Conservation (phyloP, 2,888 invertebrate genomes). For the Epistrophe grossulariae region DNA sequence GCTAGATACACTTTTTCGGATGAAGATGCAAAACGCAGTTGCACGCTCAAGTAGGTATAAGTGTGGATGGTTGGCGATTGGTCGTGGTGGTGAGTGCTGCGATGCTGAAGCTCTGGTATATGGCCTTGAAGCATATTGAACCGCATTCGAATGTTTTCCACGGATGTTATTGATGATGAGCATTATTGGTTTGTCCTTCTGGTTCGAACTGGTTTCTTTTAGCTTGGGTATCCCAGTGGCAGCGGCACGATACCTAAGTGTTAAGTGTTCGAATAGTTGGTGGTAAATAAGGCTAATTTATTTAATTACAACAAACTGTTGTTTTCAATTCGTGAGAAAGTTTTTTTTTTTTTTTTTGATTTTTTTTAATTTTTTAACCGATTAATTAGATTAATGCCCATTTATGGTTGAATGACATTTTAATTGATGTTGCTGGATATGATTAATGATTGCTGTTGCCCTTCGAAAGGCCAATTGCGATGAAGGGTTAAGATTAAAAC, state of each 20-base stretch:
- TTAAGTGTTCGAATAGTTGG: neutral
- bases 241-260: neutral
- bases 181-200: constrained; percentile 60
- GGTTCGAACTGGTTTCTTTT: constrained; percentile 22
- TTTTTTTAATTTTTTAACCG: neutral
- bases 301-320: constrained; percentile 24
- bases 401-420: constrained; percentile 35
- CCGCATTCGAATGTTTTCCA: constrained; percentile 46
- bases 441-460: constrained; percentile 20
- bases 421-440: constrained; percentile 17
- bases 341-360: constrained; percentile 7
- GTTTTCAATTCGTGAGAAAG: constrained; percentile 3
- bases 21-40: constrained; percentile 49
- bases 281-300: constrained; percentile 29
- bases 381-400: constrained; percentile 9
- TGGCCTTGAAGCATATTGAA: constrained; percentile 65
- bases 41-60: constrained; percentile 35
- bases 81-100: constrained; percentile 1
- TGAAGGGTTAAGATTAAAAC: constrained; percentile 13
- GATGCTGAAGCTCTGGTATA: neutral
- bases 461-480: constrained; percentile 1
- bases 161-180: constrained; percentile 60
- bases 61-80: neutral
- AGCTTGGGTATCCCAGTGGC: constrained; percentile 28
- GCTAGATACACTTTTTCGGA: constrained; percentile 15